Conservation (phyloP, 2,888 invertebrate species). For the Drosophila anomelani region DNA sequence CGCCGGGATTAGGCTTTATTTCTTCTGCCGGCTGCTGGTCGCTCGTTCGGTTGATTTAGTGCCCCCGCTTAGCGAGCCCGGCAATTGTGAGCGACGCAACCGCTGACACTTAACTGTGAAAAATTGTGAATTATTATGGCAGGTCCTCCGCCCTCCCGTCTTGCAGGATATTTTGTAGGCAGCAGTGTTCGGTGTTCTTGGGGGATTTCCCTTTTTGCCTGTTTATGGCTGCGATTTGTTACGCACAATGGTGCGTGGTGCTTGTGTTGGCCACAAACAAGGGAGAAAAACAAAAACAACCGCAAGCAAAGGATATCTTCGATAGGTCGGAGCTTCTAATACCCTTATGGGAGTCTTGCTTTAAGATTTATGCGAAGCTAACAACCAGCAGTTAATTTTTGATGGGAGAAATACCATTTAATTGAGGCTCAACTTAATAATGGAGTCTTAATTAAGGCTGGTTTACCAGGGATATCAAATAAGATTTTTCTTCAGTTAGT, state of each 20-base stretch:
- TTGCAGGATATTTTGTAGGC: constrained; percentile 14
- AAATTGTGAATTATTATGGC: constrained; percentile 81
- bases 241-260: constrained; percentile 76
- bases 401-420: background rate
- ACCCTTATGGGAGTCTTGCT: constrained; percentile 8
- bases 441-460: background rate
- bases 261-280: constrained; percentile 62
- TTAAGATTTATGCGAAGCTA: constrained; percentile 8
- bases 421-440: background rate
- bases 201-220: constrained; percentile 50
- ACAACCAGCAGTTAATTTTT: constrained; percentile 10
- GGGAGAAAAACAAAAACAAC: constrained; percentile 18
- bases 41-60: constrained; percentile 71
- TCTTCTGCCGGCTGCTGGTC: constrained; percentile 23
- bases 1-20: constrained; percentile 41
- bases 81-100: constrained; percentile 69
- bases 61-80: constrained; percentile 64
- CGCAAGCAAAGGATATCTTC: background rate
- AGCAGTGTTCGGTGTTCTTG: constrained; percentile 44
- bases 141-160: constrained; percentile 35
- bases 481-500: background rate
- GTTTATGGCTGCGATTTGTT: constrained; percentile 78
- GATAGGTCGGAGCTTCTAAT: constrained; percentile 17
- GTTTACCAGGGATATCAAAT: background rate
- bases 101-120: constrained; percentile 80